phyloP scores from a whole-genome alignment of 1,140 invertebrate genomes.

The Tyrophagus putrescentiae region DNA sequence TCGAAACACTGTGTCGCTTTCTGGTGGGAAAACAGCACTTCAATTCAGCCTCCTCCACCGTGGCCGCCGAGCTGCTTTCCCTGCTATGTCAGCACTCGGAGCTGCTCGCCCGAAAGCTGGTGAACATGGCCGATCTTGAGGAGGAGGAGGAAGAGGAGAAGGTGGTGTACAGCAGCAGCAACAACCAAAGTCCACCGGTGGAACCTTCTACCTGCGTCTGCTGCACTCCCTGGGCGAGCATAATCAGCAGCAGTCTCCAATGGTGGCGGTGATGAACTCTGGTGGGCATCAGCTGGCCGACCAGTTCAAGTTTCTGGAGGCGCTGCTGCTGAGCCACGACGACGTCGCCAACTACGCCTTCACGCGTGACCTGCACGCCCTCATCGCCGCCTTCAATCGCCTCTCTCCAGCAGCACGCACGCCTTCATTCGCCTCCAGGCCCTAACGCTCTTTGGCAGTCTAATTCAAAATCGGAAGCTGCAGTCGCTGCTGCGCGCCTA shows the following conservation, averaged over 20 bases:
- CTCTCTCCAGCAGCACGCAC: background rate
- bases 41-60: background rate
- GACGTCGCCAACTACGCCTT: conserved; percentile 3
- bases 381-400: background rate
- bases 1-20: background rate
- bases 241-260: too few relatives aligned
- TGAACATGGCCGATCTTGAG: background rate
- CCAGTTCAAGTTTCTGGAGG: background rate
- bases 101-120: background rate
- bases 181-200: background rate
- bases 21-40: background rate
- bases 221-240: background rate
- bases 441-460: background rate
- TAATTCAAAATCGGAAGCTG: conserved; percentile 7
- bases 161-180: background rate
- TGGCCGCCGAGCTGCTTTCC: background rate
- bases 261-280: background rate
- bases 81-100: background rate
- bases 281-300: background rate
- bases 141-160: too few relatives aligned
- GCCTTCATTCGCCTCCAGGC: background rate
- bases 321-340: background rate
- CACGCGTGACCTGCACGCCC: background rate
- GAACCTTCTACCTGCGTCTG: background rate
- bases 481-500: conserved; percentile 1